Base-by-base conservation (phyloP, 2,113 vertebrate species). In the Passer montanus region DNA sequence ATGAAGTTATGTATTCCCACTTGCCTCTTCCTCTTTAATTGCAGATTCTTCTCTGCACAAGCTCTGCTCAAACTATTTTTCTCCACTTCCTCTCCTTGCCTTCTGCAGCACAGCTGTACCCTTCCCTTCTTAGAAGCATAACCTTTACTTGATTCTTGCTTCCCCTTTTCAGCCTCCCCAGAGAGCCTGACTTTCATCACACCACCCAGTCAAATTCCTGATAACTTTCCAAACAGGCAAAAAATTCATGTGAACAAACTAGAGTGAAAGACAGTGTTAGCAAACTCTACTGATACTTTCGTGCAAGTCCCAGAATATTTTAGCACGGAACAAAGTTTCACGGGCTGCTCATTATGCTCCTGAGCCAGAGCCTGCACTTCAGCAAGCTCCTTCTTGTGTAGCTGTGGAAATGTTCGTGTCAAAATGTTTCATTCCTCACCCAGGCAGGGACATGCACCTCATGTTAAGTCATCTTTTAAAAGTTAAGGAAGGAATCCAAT, bases 391-490 rank as follows among this genome's bases (percentile, higher is more conserved):
- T 83, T 83, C 78, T n/a, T 28, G 74, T 64, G 82, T 85, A 91
- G 84, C 89, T 90, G 91, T 55, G 85, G 87, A 95, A 92, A 96
- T 14, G 63, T 69, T 93, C 46, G 4, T 87, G 93, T 93, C 94
- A 95, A 95, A 97, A 94, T 94, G 93, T 85, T 95, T 95, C 93
- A 70, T 55, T 95, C 92, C 82, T 91, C 87, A 89, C 27, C 39
- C 47, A 90, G 70, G 30, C 78, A 76, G 87, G 81, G 58, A 93
- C 55, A 41, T 2, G 16, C n/a, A 87, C 44, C 63, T 91, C 95
- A 90, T 37, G 20, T 53, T 92, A 86, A 83, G 74, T 90, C n/a
- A 10, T 90, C 82, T 84, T 59, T 78, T 74, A 35, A 80, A 89
- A 93, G 78, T 72, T 75, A 89, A 82, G 87, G 87, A 94, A 95